Percentiles rank a stretch among this genome's conserved stretches.
phyloP scores from a whole-genome alignment of 2,888 invertebrate species.

The Plagodis dolabraria region DNA sequence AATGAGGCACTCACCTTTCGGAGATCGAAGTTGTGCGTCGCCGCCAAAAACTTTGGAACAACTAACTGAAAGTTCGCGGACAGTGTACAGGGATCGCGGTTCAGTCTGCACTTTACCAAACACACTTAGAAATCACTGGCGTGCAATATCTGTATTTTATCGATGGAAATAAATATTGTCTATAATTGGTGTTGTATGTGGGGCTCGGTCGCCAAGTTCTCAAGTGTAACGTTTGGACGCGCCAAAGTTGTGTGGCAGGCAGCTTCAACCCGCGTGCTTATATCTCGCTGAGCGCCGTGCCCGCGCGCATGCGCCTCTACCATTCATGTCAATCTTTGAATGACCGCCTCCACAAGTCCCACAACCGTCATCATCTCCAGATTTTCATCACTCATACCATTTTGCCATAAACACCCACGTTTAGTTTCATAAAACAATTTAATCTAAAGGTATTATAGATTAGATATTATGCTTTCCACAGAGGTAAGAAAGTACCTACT shows the following conservation, averaged over 20 bases:
- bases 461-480: not conserved
- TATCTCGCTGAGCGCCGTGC: constrained; percentile 63
- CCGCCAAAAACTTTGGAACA: constrained; percentile 63
- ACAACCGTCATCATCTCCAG: constrained; percentile 59
- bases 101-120: constrained; percentile 51
- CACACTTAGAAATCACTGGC: constrained; percentile 55
- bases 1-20: constrained; percentile 50
- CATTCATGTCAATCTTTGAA: constrained; percentile 79
- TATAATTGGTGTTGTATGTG: constrained; percentile 42
- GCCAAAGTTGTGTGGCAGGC: constrained; percentile 77
- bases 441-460: no score
- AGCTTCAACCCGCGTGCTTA: constrained; percentile 71
- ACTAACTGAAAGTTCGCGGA: constrained; percentile 56
- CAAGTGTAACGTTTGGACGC: constrained; percentile 73
- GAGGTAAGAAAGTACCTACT: not conserved
- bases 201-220: constrained; percentile 59
- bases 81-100: constrained; percentile 43
- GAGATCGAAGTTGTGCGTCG: constrained; percentile 41
- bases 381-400: constrained; percentile 32
- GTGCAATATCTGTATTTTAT: constrained; percentile 12
- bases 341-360: constrained; percentile 76
- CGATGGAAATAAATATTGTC: constrained; percentile 40
- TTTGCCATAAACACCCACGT: not conserved
- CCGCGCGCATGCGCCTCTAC: constrained; percentile 67
- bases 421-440: no score